Evolutionary conservation across 2,797 vertebrate genomes (phyloP).

Genomic region (Gambelia wislizenii): DNA sequence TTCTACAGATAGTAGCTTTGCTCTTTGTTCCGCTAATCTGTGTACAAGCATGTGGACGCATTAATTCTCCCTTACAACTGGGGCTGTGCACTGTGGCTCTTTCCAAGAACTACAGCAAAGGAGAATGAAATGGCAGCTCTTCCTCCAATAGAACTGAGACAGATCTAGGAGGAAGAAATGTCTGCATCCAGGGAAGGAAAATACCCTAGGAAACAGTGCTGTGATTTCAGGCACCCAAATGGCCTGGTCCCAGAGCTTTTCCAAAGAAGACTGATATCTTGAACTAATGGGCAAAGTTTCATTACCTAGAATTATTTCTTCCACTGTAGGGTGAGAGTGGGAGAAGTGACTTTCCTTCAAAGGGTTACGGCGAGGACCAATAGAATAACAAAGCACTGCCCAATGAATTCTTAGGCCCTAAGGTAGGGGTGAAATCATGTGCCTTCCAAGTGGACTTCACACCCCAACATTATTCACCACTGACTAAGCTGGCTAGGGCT

Average conservation of each 20-base stretch:
- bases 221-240: neutral
- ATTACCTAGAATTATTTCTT: neutral
- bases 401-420: neutral
- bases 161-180: neutral
- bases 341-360: neutral
- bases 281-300: neutral
- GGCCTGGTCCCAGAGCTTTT: neutral
- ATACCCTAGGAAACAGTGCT: neutral
- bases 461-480: too few species aligned
- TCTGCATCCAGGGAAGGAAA: neutral
- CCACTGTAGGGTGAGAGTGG: neutral
- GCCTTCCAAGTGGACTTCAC: too few species aligned
- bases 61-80: neutral
- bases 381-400: neutral
- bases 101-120: neutral
- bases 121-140: neutral
- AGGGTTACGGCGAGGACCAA: neutral
- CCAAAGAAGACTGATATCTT: neutral
- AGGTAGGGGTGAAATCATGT: too few species aligned
- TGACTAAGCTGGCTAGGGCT: neutral
- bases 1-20: too few species aligned
- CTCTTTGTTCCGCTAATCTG: neutral
- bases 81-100: neutral
- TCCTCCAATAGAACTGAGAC: neutral
- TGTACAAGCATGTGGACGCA: too few species aligned